Evolutionary conservation across 2,888 invertebrate genomes (phyloP).

Genomic region (Rotaria socialis): DNA sequence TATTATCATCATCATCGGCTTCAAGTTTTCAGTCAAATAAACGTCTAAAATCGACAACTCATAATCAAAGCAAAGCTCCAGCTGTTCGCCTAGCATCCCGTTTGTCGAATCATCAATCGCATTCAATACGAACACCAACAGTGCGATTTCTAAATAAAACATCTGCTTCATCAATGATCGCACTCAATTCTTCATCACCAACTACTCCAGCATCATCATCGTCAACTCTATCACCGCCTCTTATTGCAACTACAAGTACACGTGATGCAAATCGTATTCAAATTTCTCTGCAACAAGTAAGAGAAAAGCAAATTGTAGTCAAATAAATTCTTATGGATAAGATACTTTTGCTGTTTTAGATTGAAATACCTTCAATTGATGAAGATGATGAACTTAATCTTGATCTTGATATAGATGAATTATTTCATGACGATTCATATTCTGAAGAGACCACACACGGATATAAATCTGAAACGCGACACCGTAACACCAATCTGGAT

Average conservation of each 20-base stretch:
- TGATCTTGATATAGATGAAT: background rate
- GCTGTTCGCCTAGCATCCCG: background rate
- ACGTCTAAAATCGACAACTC: background rate
- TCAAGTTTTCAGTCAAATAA: background rate
- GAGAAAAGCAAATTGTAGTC: too few species aligned
- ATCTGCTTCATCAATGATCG: background rate
- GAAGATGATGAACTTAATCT: background rate
- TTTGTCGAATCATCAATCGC: background rate
- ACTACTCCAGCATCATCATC: slow-evolving; percentile 7
- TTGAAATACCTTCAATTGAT: background rate
- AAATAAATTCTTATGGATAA: background rate
- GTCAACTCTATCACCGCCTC: background rate
- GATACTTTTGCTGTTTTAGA: background rate
- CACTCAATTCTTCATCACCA: background rate
- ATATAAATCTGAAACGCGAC: background rate
- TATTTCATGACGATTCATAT: background rate
- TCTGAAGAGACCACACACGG: background rate
- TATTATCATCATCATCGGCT: background rate
- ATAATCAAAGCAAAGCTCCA: background rate
- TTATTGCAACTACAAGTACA: background rate
- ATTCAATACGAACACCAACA: background rate
- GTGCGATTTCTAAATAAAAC: background rate
- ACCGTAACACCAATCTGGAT: background rate
- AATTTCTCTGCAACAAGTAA: background rate
- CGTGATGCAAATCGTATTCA: background rate